Evolutionary conservation across 2,888 invertebrate genomes (phyloP).

Genomic region (Xanthia togata): DNA sequence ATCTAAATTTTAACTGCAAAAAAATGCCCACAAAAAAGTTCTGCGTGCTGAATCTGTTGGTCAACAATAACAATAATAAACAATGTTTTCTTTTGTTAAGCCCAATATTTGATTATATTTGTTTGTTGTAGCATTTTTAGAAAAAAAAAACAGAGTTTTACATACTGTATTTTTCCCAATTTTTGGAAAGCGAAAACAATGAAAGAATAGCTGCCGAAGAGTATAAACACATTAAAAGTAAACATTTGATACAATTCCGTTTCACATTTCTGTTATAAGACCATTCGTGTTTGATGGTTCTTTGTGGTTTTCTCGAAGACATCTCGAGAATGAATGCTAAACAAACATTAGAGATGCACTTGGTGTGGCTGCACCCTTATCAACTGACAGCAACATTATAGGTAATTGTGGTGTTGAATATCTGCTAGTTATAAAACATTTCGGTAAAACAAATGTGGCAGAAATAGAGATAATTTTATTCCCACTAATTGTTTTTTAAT

Average conservation of each 20-base stretch:
- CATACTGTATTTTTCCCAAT: background rate
- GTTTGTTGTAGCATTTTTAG: background rate
- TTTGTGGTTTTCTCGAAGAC: background rate
- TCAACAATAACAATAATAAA: background rate
- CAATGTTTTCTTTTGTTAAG: background rate
- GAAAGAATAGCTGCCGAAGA: background rate
- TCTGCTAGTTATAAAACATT: background rate
- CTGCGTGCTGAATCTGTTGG: background rate
- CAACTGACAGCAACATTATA: background rate
- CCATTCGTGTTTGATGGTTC: background rate
- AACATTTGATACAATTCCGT: background rate
- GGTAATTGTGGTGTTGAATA: background rate
- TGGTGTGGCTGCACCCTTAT: background rate
- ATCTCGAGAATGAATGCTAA: background rate
- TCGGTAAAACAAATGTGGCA: background rate
- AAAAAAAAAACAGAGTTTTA: background rate
- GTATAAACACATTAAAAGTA: background rate
- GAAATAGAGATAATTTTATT: background rate
- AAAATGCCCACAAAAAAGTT: background rate
- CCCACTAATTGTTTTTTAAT: background rate
- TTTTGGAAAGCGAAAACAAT: background rate
- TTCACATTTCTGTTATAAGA: background rate
- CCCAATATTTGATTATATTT: background rate
- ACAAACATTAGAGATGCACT: conserved; percentile 2
- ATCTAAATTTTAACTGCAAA: background rate